phyloP scores from a whole-genome alignment of 2,888 invertebrate species.

The Yponomeuta sedellus region DNA sequence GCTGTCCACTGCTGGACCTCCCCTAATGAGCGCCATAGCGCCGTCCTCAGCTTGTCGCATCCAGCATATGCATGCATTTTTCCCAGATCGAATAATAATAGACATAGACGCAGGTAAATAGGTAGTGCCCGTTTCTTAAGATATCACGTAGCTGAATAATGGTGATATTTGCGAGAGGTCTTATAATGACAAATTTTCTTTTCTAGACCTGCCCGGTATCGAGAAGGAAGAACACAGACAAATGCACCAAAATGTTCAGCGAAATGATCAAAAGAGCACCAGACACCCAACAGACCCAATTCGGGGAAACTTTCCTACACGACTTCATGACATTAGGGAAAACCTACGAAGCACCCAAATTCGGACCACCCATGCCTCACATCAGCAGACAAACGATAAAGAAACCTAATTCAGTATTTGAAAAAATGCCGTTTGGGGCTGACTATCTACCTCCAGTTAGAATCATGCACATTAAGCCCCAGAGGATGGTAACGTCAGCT shows the following conservation, averaged over 20 bases:
- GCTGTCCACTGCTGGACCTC: too few relatives aligned
- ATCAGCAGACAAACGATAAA: too few relatives aligned
- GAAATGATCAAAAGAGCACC: conserved; percentile 30
- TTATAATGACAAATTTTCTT: not conserved
- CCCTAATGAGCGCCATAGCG: too few relatives aligned
- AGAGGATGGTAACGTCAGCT: not conserved
- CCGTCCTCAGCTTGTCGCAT: too few relatives aligned
- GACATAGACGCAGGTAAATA: too few relatives aligned
- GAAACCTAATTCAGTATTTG: too few relatives aligned
- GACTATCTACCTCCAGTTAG: conserved; percentile 38
- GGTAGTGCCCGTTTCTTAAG: too few relatives aligned
- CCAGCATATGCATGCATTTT: too few relatives aligned
- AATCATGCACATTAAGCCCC: conserved; percentile 39
- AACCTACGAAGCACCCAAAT: not conserved
- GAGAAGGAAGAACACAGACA: conserved; percentile 35
- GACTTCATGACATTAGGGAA: conserved; percentile 10
- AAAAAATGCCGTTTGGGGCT: not conserved
- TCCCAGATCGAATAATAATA: too few relatives aligned
- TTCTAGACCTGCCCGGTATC: conserved; percentile 56
- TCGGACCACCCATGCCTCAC: not conserved
- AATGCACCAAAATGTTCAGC: conserved; percentile 44
- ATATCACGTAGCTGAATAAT: too few relatives aligned
- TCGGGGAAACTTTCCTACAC: conserved; percentile 14
- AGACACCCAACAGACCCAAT: not conserved
- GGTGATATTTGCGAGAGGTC: too few relatives aligned